Base-by-base conservation (phyloP, 2,113 vertebrate genomes). In the Hiodon tergisus region DNA sequence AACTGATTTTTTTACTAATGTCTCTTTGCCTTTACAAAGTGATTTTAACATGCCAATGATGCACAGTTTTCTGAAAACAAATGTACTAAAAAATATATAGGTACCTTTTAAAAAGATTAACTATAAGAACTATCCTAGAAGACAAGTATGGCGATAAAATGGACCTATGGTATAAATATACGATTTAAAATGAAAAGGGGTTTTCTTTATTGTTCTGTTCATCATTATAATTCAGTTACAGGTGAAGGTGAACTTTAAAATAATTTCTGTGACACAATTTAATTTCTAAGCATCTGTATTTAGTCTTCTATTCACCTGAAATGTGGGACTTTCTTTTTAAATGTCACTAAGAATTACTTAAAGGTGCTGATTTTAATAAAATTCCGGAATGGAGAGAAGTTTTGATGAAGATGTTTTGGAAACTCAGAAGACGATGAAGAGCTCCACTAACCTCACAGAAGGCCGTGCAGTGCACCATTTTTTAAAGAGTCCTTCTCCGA, bases 331-430 rank as follows among this genome's bases (percentile, higher is more conserved):
- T 82, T 65, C 72, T 86, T 81, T 81, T 77, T 83, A 31, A 31
- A 31, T 31, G 81, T 81, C 80, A 53, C 14, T n/a, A 16, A 14
- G 6, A 62, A 62, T 57, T 65, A 55, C 16, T 17, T 17, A 67
- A 50, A 65, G 14, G 17, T 6, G 50, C 53, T 48, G 67, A 7
- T 66, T 65, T 74, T 55, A 55, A 17, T 54, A 67, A 13, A 48
- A 16, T 5, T 10, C 13, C 5, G 48, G 73, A 80, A 76, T 84
- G 67, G 77, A 68, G 77, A 80, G 87, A 87, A 85, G 85, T 83
- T 86, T 87, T 88, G 85, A 88, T 78, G 78, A 80, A 76, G 46
- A 16, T 71, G 61, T 74, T 57, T 71, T 47, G 50, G 71, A 74
- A 16, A 57, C 53, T 2, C 10, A 67, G 63, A 80, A 81, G 70